A percentile compares a stretch with the other conserved stretches of the same genome.
Evolutionary conservation across 2,113 vertebrate genomes (phyloP).

Genomic region (Lipotes vexillifer): DNA sequence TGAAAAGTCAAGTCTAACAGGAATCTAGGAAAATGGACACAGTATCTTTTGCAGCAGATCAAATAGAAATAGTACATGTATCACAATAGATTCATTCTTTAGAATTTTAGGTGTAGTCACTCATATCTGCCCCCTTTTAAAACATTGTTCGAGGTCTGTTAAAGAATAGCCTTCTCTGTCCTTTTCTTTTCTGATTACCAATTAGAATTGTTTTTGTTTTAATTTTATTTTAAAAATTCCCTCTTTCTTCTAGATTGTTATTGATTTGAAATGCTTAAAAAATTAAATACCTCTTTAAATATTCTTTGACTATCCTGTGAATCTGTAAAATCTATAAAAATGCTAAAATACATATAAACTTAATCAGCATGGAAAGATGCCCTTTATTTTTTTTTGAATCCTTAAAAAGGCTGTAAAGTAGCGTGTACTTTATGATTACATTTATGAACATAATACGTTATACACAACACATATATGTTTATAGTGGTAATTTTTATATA

Average conservation of each 20-base stretch:
- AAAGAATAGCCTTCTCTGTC: not conserved
- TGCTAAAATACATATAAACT: conserved; percentile 6
- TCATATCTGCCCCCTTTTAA: not conserved
- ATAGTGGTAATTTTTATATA: not conserved
- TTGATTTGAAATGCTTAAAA: conserved; percentile 18
- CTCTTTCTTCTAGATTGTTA: not conserved
- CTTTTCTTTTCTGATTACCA: not conserved
- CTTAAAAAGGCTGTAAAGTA: not conserved
- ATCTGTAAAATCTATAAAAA: conserved; percentile 10
- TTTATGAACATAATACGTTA: not conserved
- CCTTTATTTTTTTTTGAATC: not conserved
- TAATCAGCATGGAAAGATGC: not conserved
- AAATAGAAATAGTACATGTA: not conserved
- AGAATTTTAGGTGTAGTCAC: not conserved
- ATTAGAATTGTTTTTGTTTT: not conserved
- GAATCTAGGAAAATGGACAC: not conserved
- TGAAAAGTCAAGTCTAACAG: not conserved
- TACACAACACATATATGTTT: not conserved
- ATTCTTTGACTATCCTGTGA: too few species aligned
- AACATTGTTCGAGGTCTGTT: not conserved
- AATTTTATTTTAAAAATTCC: not conserved
- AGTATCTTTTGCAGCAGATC: not conserved
- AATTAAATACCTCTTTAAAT: not conserved
- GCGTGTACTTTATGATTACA: not conserved
- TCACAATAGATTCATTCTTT: not conserved